Evolutionary conservation across 2,797 vertebrate genomes (phyloP).

Genomic region (Channallabes apus): DNA sequence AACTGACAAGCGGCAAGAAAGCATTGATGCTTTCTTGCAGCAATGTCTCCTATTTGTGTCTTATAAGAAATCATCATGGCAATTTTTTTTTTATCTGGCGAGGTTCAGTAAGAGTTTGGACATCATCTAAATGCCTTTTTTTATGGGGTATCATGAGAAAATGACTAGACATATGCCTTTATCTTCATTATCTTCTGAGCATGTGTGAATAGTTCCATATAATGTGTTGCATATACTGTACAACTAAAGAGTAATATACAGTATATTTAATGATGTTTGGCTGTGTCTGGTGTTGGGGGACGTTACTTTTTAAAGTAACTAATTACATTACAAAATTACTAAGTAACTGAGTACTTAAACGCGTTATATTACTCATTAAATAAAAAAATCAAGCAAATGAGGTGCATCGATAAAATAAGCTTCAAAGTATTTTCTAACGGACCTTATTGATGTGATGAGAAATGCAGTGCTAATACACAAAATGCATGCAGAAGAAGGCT

Average conservation of each 20-base stretch:
- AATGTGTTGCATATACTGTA: constrained; percentile 57
- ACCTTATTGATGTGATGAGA: neutral
- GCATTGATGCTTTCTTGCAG: neutral
- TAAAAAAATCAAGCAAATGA: neutral
- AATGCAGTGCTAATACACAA: constrained; percentile 7
- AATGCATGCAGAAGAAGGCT: constrained; percentile 19
- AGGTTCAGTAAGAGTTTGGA: neutral
- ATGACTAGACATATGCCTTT: constrained; percentile 33
- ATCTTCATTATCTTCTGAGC: constrained; percentile 59
- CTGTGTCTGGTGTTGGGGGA: constrained; percentile 4
- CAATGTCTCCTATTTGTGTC: neutral
- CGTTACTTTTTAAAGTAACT: no score
- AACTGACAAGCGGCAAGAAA: neutral
- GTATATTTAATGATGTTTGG: constrained; percentile 63
- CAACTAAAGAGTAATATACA: constrained; percentile 46
- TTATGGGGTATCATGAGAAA: constrained; percentile 26
- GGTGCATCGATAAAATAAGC: constrained; percentile 29
- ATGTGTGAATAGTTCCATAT: constrained; percentile 52
- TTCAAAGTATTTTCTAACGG: constrained; percentile 25
- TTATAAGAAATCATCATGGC: neutral
- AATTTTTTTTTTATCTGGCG: neutral
- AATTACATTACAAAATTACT: no score
- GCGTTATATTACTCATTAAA: no score
- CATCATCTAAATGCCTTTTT: constrained; percentile 15
- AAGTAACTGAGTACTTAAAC: no score